A percentile compares a stretch with the other conserved stretches of the same genome.
These are phyloP conservation scores for Sanderia malayensis DNA, from an alignment of 30 jellyfish, hydroid and myxozoan genomes.

Conservation along the genomic window DNA sequence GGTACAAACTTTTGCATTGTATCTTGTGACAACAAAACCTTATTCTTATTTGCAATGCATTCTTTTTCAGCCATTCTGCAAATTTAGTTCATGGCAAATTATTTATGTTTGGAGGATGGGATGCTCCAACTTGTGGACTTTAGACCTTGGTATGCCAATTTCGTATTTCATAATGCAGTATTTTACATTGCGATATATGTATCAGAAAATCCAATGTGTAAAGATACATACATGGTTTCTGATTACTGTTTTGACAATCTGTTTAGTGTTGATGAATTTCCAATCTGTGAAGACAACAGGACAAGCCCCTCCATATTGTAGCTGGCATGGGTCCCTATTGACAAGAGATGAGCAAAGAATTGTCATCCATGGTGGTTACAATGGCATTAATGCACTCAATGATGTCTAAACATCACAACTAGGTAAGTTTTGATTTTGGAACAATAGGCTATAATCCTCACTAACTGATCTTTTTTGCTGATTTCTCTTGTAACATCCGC, in stretches of 20 bases:
- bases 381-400: constrained; percentile 63
- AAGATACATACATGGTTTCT: no score
- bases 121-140: constrained; percentile 74
- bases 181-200: no score
- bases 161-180: no score
- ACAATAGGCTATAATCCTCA: no score
- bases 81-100: constrained; percentile 38
- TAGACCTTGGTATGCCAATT: constrained; percentile 66
- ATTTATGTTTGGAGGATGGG: constrained; percentile 89
- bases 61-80: constrained; percentile 61
- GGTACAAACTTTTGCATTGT: no score
- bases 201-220: no score
- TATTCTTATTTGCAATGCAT: background rate
- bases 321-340: constrained; percentile 83
- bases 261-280: constrained; percentile 67
- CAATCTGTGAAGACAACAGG: constrained; percentile 39
- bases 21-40: no score
- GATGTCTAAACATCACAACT: constrained; percentile 42
- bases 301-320: constrained; percentile 64
- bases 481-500: no score
- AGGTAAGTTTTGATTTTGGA: constrained; percentile 36
- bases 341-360: constrained; percentile 29
- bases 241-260: no score
- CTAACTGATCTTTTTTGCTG: no score
- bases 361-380: constrained; percentile 73